phyloP scores from a whole-genome alignment of 2,888 invertebrate species.

The Meta bourneti region DNA sequence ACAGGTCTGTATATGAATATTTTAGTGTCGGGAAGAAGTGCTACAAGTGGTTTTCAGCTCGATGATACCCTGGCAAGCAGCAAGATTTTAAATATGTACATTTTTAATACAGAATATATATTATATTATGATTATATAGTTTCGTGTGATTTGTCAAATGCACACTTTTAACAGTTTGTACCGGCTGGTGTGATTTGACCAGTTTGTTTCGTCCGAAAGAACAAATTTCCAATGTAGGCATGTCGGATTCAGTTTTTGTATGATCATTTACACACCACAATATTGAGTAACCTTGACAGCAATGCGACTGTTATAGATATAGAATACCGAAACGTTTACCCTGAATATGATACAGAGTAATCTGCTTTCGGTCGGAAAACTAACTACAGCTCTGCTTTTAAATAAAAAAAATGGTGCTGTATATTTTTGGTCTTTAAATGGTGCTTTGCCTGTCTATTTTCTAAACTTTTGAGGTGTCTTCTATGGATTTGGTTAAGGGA shows the following conservation, averaged over 20 bases:
- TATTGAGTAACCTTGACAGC: neutral
- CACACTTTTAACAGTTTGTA: neutral
- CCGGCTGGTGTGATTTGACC: neutral
- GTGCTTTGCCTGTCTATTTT: no score
- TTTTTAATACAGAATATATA: neutral
- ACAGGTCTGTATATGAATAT: no score
- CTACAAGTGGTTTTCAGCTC: no score
- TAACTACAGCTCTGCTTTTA: neutral
- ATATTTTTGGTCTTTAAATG: neutral
- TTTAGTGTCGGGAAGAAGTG: no score
- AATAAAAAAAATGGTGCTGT: neutral
- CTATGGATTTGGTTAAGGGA: no score
- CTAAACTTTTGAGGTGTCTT: no score
- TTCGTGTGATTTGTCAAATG: neutral
- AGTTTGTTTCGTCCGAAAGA: neutral
- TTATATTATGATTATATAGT: neutral
- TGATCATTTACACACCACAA: neutral
- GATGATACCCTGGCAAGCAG: neutral
- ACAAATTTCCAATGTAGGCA: neutral
- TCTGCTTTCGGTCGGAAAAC: neutral
- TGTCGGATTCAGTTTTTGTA: neutral
- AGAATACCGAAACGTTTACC: neutral
- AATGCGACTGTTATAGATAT: no score
- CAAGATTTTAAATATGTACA: neutral
- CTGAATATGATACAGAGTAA: neutral